Percentiles rank a stretch among this genome's conserved stretches.
phyloP scores from a whole-genome alignment of 1,140 invertebrate species.

The Gonatopus flavifemur region DNA sequence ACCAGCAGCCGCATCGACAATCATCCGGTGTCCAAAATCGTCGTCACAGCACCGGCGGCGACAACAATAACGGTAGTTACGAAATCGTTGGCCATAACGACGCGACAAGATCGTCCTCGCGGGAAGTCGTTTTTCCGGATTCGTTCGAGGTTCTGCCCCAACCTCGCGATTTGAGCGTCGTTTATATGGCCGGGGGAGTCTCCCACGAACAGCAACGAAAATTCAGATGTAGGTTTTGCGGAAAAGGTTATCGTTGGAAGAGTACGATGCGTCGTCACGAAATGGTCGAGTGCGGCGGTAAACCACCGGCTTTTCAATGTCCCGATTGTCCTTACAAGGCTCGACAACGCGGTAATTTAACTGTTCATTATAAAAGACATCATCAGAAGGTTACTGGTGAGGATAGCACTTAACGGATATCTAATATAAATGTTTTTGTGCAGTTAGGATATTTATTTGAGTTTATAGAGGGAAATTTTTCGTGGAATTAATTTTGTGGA shows the following conservation, averaged over 20 bases:
- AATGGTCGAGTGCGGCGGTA: constrained; percentile 84
- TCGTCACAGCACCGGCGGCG: constrained; percentile 10
- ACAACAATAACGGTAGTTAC: constrained; percentile 4
- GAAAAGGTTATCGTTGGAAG: constrained; percentile 80
- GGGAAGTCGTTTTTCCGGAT: constrained; percentile 54
- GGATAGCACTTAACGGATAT: constrained; percentile 27
- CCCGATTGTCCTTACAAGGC: constrained; percentile 78
- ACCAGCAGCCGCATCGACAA: constrained; percentile 24
- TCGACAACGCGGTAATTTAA: constrained; percentile 77
- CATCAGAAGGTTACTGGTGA: constrained; percentile 57
- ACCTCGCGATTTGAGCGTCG: constrained; percentile 45
- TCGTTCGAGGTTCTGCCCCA: constrained; percentile 55
- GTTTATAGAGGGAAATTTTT: too few relatives aligned
- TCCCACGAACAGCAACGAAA: constrained; percentile 65
- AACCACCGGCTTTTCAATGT: constrained; percentile 78
- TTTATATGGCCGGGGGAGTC: constrained; percentile 52
- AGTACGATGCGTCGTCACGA: constrained; percentile 79
- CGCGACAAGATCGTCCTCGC: constrained; percentile 21
- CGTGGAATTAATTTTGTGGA: too few relatives aligned
- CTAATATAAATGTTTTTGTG: not conserved
- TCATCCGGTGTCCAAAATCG: constrained; percentile 17
- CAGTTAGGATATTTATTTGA: too few relatives aligned
- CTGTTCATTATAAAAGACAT: constrained; percentile 79
- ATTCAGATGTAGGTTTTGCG: constrained; percentile 77
- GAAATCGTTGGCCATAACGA: not conserved